Percentiles rank a stretch among this genome's conserved stretches.
phyloP scores from a whole-genome alignment of 2,888 invertebrate genomes.

The Orthosia gracilis region DNA sequence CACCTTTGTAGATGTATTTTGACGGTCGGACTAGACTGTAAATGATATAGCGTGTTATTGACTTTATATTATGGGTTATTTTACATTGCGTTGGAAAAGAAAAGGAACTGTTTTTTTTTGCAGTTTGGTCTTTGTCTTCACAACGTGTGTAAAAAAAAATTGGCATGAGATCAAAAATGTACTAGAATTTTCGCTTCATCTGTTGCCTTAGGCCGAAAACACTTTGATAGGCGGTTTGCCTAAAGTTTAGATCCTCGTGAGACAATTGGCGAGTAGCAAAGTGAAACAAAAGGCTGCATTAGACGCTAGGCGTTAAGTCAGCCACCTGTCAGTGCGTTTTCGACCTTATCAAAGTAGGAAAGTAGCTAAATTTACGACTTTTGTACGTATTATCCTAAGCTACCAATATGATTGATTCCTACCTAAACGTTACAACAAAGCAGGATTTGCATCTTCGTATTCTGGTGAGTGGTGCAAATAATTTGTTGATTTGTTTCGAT shows the following conservation, averaged over 20 bases:
- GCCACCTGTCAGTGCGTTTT: neutral
- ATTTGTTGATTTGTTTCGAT: conserved; percentile 13
- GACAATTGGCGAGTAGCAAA: neutral
- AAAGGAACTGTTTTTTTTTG: neutral
- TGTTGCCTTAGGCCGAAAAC: neutral
- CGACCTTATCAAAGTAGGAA: neutral
- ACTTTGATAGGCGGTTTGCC: neutral
- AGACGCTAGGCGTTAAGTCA: neutral
- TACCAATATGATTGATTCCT: conserved; percentile 38
- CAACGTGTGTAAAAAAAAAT: neutral
- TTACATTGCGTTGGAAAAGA: neutral
- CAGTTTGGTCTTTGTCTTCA: neutral
- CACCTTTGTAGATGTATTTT: conserved; percentile 87
- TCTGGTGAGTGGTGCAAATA: conserved; percentile 7
- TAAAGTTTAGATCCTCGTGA: neutral
- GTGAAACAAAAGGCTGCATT: neutral
- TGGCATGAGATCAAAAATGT: neutral
- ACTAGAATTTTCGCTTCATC: too few relatives aligned
- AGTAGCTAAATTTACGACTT: neutral
- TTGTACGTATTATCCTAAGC: conserved; percentile 15
- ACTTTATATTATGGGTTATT: neutral
- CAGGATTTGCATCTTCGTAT: conserved; percentile 48
- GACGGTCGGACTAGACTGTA: conserved; percentile 87
- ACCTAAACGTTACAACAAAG: conserved; percentile 54
- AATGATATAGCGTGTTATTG: conserved; percentile 7